A percentile compares a stretch with the other conserved stretches of the same genome.
These are phyloP conservation scores for Sinocyclocheilus maitianheensis DNA, from an alignment of 2,113 vertebrate genomes.

Conservation along the genomic window DNA sequence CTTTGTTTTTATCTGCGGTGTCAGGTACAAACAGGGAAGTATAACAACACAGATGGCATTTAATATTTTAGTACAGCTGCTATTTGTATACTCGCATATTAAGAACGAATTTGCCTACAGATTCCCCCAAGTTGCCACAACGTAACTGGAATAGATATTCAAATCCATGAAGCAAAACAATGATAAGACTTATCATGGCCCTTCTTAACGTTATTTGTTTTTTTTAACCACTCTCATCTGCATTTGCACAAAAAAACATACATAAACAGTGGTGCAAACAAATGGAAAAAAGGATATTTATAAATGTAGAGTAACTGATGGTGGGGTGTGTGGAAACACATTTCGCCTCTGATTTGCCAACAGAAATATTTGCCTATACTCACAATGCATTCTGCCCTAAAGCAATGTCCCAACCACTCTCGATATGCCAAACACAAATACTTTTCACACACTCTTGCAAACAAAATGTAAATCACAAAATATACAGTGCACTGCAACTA, in stretches of 20 bases:
- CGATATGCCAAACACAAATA: too few relatives aligned
- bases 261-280: not conserved
- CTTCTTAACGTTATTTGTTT: conserved; percentile 52
- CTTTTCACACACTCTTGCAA: not conserved
- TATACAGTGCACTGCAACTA: not conserved
- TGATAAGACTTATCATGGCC: conserved; percentile 36
- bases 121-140: conserved; percentile 55
- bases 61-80: conserved; percentile 34
- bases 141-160: conserved; percentile 68
- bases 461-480: not conserved
- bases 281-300: not conserved
- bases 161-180: conserved; percentile 67
- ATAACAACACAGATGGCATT: conserved; percentile 36
- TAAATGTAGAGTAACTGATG: not conserved
- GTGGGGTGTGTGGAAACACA: not conserved
- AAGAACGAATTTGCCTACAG: conserved; percentile 66
- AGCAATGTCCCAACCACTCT: conserved; percentile 8
- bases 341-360: not conserved
- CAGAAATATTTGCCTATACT: not conserved
- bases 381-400: not conserved
- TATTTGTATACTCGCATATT: conserved; percentile 17
- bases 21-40: conserved; percentile 48
- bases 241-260: too few relatives aligned
- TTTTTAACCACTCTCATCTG: conserved; percentile 28
- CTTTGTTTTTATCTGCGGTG: conserved; percentile 44